Evolutionary conservation across 2,888 invertebrate species (phyloP), one percentile per base, ranked within the genome.

Genomic region (Scaeva pyrastri): DNA sequence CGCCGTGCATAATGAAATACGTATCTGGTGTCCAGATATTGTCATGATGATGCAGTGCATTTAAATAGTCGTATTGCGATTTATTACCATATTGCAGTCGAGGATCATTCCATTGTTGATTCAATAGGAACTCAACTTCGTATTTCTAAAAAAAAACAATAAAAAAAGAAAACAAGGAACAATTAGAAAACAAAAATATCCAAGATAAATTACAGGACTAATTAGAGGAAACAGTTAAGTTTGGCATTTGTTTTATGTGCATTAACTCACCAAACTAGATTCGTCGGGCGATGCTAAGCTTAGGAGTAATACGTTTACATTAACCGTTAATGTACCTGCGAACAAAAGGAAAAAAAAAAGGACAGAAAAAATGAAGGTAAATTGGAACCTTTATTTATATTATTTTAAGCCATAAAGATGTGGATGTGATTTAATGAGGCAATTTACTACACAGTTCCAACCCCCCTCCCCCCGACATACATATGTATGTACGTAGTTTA

Each of bases 1-100:
- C 98, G 88, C 98, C 98, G 93, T 98, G 98, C 96, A 98, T 98
- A 93, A 98, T 97, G 94, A 98, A 98, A 93, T 98, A 98, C 79
- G 97, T 98, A 94, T 98, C 98, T 88, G 98, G 98, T 90, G 97
- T 94, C 98, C 97, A 98, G 92, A 98, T 96, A 91, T 97, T 96
- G 92, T 97, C 96, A 94, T 97, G 96, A 93, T 98, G 98, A 93
- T 97, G 97, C 91, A 98, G 96, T 88, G 97, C 98, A 93, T 98
- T 98, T 90, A 98, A 94, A 93, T 95, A 97, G 91, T 96, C 96
- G 94, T 96, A 97, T 91, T 95, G 95, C 89, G 97, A 97, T 92
- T 96, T 96, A 93, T 97, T 97, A 90, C 96, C 96, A 93, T 97
- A 97, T 89, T 96, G 95, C 90, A 98, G 93, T 88, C 98, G 95